Conservation (phyloP, 2,888 invertebrate genomes). For the Nymphalis c-album region DNA sequence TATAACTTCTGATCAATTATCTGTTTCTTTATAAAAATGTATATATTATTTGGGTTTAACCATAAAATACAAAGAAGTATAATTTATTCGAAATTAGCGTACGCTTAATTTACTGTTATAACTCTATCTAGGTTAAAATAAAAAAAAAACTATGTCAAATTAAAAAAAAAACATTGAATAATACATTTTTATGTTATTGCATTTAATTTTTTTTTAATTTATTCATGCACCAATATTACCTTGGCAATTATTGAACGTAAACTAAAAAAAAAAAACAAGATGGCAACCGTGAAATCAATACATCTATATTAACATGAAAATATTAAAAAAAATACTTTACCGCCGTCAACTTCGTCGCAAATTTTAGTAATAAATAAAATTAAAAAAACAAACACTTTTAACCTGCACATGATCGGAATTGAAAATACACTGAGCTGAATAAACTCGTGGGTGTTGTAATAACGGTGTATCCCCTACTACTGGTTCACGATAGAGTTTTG, state of each 20-base stretch:
- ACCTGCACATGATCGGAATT: conserved; percentile 12
- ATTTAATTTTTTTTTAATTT: too few species aligned
- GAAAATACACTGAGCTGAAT: conserved; percentile 13
- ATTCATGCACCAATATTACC: background rate
- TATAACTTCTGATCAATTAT: too few species aligned
- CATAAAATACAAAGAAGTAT: too few species aligned
- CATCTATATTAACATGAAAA: background rate
- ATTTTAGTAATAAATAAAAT: conserved; percentile 41
- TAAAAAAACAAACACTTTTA: conserved; percentile 34
- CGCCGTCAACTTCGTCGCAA: conserved; percentile 42
- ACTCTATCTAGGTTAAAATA: too few species aligned
- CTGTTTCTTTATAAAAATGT: too few species aligned
- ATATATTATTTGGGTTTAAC: too few species aligned
- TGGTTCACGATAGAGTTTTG: background rate
- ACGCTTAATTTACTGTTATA: too few species aligned
- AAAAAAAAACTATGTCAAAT: too few species aligned
- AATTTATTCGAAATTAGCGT: too few species aligned
- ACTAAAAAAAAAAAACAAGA: background rate
- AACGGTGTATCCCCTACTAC: conserved; percentile 23
- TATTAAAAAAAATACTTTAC: conserved; percentile 40
- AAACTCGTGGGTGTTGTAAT: conserved; percentile 8
- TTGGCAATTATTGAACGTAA: background rate
- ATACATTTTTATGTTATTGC: too few species aligned
- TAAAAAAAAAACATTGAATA: too few species aligned
- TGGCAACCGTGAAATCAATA: background rate